These are phyloP conservation scores for Otis tarda DNA, from an alignment of 2,113 vertebrate species.

Conservation along the genomic window DNA sequence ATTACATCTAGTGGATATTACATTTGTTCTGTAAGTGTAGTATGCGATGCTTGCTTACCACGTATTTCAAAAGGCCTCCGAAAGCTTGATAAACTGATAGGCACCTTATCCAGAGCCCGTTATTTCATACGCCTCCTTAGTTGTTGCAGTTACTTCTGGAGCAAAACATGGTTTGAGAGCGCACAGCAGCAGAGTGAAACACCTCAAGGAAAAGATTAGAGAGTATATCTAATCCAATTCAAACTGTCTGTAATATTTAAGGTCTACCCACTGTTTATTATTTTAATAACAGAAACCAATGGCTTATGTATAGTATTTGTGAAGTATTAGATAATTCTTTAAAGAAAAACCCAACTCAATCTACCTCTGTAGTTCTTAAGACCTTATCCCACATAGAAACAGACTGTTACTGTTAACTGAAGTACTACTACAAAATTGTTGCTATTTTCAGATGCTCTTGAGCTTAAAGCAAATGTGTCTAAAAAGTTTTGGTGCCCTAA, in stretches of 20 bases:
- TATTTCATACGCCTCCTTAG: not conserved
- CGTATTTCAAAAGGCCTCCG: not conserved
- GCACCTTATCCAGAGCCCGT: not conserved
- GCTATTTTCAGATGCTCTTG: not conserved
- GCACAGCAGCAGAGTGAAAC: not conserved
- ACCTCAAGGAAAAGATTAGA: not conserved
- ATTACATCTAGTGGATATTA: conserved; percentile 16
- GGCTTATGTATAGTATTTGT: not conserved
- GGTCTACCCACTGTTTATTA: not conserved
- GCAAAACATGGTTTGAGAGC: not conserved
- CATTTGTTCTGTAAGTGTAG: conserved; percentile 9
- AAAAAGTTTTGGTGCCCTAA: not conserved
- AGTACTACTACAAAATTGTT: not conserved
- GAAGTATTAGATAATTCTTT: not conserved
- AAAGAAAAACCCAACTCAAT: not conserved
- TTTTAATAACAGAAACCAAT: not conserved
- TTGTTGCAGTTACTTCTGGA: not conserved
- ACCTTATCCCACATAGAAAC: not conserved
- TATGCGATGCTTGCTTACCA: not conserved
- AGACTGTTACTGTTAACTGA: not conserved
- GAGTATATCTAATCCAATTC: not conserved
- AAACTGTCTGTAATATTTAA: not conserved
- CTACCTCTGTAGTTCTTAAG: not conserved
- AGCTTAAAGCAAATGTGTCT: not conserved
- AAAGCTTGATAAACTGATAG: not conserved